A percentile compares a stretch with the other conserved stretches of the same genome.
Conservation (phyloP, 1,140 invertebrate genomes). For the Tenebrio molitor region DNA sequence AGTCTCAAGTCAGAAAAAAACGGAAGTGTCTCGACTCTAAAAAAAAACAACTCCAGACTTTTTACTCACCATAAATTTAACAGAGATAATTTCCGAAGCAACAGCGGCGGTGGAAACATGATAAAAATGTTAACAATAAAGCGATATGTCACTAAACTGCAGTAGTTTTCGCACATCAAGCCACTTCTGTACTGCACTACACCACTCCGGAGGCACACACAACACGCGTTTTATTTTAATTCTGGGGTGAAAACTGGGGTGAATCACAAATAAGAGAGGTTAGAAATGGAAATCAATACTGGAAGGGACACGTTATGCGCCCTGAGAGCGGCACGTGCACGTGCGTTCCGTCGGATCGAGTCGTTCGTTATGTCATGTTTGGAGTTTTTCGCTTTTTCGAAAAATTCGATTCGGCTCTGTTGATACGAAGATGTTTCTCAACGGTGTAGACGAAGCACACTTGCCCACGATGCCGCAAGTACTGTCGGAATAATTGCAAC, state of each 20-base stretch:
- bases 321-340: slow-evolving; percentile 11
- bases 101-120: not conserved
- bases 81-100: not conserved
- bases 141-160: slow-evolving; percentile 25
- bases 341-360: slow-evolving; percentile 6
- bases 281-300: slow-evolving; percentile 54
- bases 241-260: slow-evolving; percentile 36
- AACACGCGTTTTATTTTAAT: slow-evolving; percentile 28
- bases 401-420: slow-evolving; percentile 12
- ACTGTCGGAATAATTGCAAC: slow-evolving; percentile 57
- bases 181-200: not conserved
- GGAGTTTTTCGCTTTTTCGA: slow-evolving; percentile 8
- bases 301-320: slow-evolving; percentile 19
- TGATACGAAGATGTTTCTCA: slow-evolving; percentile 1
- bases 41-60: not conserved
- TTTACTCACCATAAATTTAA: slow-evolving; percentile 20
- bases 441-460: slow-evolving; percentile 8
- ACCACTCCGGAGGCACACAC: not conserved
- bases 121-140: slow-evolving; percentile 33
- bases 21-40: not conserved
- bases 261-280: slow-evolving; percentile 52
- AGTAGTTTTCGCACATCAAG: slow-evolving; percentile 4
- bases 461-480: slow-evolving; percentile 45
- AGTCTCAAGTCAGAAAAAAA: no score
- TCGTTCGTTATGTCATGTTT: slow-evolving; percentile 4